A percentile compares a stretch with the other conserved stretches of the same genome.
These are phyloP conservation scores for Eristalis pertinax DNA, from an alignment of 2,888 invertebrate species.

Conservation along the genomic window DNA sequence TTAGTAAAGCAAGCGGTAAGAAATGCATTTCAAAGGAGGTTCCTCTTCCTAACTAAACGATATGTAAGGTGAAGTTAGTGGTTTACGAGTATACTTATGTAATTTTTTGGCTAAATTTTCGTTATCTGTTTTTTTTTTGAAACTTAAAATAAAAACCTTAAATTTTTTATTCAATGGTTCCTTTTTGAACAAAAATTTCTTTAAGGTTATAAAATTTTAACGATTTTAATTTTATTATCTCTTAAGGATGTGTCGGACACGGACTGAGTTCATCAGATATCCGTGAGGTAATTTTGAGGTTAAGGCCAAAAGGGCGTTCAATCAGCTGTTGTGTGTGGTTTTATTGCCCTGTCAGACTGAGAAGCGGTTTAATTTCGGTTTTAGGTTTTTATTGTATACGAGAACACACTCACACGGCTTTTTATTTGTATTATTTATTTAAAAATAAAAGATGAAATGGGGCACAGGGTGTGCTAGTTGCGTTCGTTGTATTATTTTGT, in stretches of 20 bases:
- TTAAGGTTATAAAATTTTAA: conserved; percentile 31
- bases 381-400: neutral
- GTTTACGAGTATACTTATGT: neutral
- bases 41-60: neutral
- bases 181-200: neutral
- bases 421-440: conserved; percentile 4
- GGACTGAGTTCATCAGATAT: conserved; percentile 19
- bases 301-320: conserved; percentile 26
- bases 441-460: neutral
- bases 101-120: neutral
- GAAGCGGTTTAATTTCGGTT: conserved; percentile 19
- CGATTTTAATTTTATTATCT: conserved; percentile 20
- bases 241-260: conserved; percentile 28
- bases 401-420: neutral
- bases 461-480: neutral
- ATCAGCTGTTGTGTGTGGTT: conserved; percentile 37
- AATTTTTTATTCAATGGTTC: conserved; percentile 7
- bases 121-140: neutral
- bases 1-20: neutral
- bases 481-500: neutral
- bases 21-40: conserved; percentile 2
- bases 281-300: conserved; percentile 16
- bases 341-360: conserved; percentile 11
- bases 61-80: neutral
- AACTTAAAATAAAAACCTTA: conserved; percentile 20